Base-by-base conservation (phyloP, 2,113 vertebrate genomes). In the Carettochelys insculpta region DNA sequence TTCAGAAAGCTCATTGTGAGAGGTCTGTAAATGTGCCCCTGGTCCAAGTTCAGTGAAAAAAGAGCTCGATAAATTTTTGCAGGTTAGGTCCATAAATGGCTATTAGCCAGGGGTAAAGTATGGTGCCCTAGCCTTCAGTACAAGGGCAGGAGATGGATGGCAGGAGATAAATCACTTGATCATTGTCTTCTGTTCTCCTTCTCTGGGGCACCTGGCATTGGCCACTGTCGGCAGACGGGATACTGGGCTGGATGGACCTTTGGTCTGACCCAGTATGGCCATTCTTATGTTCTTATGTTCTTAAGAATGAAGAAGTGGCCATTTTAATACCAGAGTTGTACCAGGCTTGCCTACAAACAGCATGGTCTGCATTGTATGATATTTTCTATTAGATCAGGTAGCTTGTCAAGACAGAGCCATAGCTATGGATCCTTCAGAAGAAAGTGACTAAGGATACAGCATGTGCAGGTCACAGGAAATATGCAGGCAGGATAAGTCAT, bases 241-340 rank as follows among this genome's bases (percentile, higher is more conserved):
- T n/a, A n/a, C n/a, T n/a, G n/a, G n/a, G n/a, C n/a, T n/a, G n/a
- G n/a, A n/a, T n/a, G n/a, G n/a, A n/a, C n/a, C n/a, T n/a, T n/a
- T n/a, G n/a, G n/a, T n/a, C n/a, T n/a, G n/a, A n/a, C n/a, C n/a
- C n/a, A n/a, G n/a, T n/a, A n/a, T n/a, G n/a, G n/a, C n/a, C n/a
- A n/a, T n/a, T n/a, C n/a, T n/a, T n/a, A n/a, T n/a, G n/a, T n/a
- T n/a, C n/a, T n/a, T n/a, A n/a, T n/a, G n/a, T n/a, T n/a, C n/a
- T n/a, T n/a, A n/a, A n/a, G n/a, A n/a, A n/a, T n/a, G 51, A 45
- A 85, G 65, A 0, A 1, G 2, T 22, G 24, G 61, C 34, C 61
- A 22, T 75, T 75, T 45, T 6, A 45, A 45, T 45, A 27, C 41
- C 24, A 75, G 43, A 22, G 8, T 19, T 38, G 41, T 45, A 12